A percentile compares a stretch with the other conserved stretches of the same genome.
Evolutionary conservation across 2,113 vertebrate genomes (phyloP).

Genomic region (Lagenorhynchus albirostris): DNA sequence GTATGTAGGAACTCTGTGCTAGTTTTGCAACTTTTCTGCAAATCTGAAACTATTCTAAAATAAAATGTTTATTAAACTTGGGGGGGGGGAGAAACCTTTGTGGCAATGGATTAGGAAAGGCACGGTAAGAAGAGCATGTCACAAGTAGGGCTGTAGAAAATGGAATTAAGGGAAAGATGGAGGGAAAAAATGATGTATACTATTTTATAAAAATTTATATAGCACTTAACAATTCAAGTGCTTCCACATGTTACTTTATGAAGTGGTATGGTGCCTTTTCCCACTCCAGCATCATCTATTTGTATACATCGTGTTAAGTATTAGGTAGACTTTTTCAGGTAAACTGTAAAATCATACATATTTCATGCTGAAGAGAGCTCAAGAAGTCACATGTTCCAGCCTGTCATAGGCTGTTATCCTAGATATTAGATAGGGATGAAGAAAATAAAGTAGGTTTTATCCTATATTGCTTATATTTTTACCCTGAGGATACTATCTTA

Average conservation of each 20-base stretch:
- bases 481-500: neutral
- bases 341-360: neutral
- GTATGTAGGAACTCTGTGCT: neutral
- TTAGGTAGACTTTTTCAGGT: neutral
- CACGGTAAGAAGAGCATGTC: neutral
- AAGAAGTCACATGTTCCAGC: neutral
- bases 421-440: neutral
- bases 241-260: neutral
- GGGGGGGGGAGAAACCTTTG: neutral
- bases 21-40: neutral
- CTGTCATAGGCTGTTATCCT: neutral
- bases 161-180: neutral
- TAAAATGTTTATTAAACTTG: neutral
- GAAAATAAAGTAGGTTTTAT: neutral
- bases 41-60: neutral
- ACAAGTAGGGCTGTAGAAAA: neutral
- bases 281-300: neutral
- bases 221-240: neutral
- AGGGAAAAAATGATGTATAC: neutral
- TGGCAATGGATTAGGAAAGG: neutral
- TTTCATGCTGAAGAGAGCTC: neutral
- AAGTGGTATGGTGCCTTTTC: neutral
- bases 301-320: neutral
- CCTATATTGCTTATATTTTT: neutral
- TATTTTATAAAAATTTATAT: neutral